These are phyloP conservation scores for Serrognathus titanus DNA, from an alignment of 2,888 invertebrate genomes.

Conservation along the genomic window DNA sequence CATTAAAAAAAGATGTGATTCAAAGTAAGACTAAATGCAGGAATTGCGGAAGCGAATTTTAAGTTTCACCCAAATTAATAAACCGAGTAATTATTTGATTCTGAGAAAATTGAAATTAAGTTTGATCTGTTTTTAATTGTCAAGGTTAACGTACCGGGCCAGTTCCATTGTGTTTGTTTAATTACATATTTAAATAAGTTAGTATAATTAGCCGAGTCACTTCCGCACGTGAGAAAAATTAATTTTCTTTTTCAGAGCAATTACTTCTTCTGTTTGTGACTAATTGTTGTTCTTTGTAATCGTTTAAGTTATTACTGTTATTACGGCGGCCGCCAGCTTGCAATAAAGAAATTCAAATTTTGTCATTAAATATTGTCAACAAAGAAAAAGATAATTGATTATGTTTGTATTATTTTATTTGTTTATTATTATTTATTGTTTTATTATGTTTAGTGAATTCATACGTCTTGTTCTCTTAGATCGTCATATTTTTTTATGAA, in stretches of 20 bases:
- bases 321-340: too few relatives aligned
- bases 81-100: slow-evolving; percentile 2
- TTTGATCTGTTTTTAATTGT: slow-evolving; percentile 31
- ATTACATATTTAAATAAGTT: slow-evolving; percentile 29
- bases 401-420: too few relatives aligned
- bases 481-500: too few relatives aligned
- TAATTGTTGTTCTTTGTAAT: neutral
- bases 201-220: slow-evolving; percentile 17
- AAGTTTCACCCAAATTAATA: neutral
- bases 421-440: too few relatives aligned
- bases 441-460: too few relatives aligned
- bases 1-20: too few relatives aligned
- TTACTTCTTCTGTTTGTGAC: neutral
- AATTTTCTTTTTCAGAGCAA: neutral
- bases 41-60: too few relatives aligned
- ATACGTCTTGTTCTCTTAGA: too few relatives aligned
- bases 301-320: neutral
- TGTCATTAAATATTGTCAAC: too few relatives aligned
- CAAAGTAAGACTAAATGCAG: too few relatives aligned
- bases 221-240: slow-evolving; percentile 25
- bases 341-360: too few relatives aligned
- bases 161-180: slow-evolving; percentile 33
- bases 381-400: too few relatives aligned
- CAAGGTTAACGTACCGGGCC: slow-evolving; percentile 19
- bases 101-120: slow-evolving; percentile 19